Evolutionary conservation across 2,797 vertebrate species (phyloP), one percentile per base, ranked within the genome.

Genomic region (Cottoperca gobio): DNA sequence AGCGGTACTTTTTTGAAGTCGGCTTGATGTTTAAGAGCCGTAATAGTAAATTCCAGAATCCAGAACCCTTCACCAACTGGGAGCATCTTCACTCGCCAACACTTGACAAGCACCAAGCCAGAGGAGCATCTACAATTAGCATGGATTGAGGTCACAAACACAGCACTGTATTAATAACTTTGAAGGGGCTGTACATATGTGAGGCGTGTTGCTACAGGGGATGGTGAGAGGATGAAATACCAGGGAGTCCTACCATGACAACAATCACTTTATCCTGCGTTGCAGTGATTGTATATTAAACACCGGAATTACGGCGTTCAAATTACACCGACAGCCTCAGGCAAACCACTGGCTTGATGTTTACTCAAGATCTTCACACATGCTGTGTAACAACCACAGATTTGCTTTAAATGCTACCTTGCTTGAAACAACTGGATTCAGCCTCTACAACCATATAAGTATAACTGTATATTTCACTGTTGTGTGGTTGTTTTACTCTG

Each of bases 381-480:
- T 31, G 65, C 48, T 62, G 26, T 42, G 35, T 40, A 52, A 48
- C 43, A 58, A 48, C 33, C 24, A 21, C 33, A 49, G 7, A 42
- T 60, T n/a, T n/a, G 21, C 14, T 33, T 26, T 19, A 39, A 19
- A 65, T 57, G 31, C 16, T 12, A 43, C 9, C 12, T 19, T 46
- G 55, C 17, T 45, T 76, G 6, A 82, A 72, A 63, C 37, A 46
- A 57, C 82, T 33, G 23, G 31, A 62, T 21, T 24, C 11, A 55
- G 24, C 39, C n/a, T 28, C 55, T 37, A 23, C 31, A 26, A 4
- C 12, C 21, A 50, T 65, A 53, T 46, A 60, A 83, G 31, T 68
- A 60, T 45, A 67, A 84, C 13, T 66, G 23, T 78, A 65, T n/a
- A 80, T 79, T 62, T 77, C 70, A 79, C 79, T 73, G 55, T 9